Base-by-base conservation (phyloP, 2,888 invertebrate species). In the Ornithoptera alexandrae region DNA sequence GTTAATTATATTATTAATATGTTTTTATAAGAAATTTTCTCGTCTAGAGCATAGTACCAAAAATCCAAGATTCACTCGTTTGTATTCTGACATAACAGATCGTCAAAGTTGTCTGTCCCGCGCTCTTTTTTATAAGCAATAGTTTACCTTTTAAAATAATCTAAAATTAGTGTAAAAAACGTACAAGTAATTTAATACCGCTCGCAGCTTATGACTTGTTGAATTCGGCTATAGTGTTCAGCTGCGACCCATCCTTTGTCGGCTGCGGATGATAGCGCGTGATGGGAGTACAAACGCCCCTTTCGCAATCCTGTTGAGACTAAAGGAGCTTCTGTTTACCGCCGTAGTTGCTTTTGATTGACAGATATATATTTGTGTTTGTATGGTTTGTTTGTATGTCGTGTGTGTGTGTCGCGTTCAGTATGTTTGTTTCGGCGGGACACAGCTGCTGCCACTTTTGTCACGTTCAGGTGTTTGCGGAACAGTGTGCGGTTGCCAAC, bases 231-330 rank as follows among this genome's bases (percentile, higher is more conserved):
- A 18, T 24, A 46, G 61, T 56, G 6, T 20, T 65, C 36, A 62
- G 57, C 61, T 69, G 59, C 56, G 81, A 79, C 78, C 79, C 78
- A 69, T 82, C 84, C 84, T 86, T 87, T 87, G 87, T 86, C 81
- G 87, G 86, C 82, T 84, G 84, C 84, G 83, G 86, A 84, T 87
- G 87, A 85, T 81, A 83, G 87, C 83, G 80, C 90, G 90, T 90
- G 90, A 85, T 86, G 81, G 72, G 79, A 74, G 75, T 88, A 84
- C 86, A 81, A 88, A 89, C 84, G 83, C 77, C 75, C 80, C 77
- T 76, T 82, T 85, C 84, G 82, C 79, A 78, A 77, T 77, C 78
- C 80, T 84, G 85, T 84, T 79, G 81, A 72, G 76, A 73, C 79
- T 82, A 82, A 82, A 80, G 79, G 74, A 74, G 42, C 68, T 72